phyloP scores from a whole-genome alignment of 2,113 vertebrate genomes.

The Dipodomys ordii region DNA sequence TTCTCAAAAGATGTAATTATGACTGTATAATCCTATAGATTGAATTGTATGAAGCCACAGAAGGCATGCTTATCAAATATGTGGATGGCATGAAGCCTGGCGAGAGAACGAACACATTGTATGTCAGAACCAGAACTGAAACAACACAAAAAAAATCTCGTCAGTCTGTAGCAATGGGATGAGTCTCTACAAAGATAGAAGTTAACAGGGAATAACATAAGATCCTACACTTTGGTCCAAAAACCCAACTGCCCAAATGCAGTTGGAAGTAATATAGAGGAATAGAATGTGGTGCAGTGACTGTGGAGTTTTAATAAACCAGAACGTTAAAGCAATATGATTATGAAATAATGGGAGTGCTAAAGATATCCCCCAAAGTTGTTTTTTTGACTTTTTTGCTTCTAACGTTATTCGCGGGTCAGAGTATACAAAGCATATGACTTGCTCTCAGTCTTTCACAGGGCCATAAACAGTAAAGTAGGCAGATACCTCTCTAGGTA shows the following conservation, averaged over 20 bases:
- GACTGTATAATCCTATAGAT: constrained; percentile 85
- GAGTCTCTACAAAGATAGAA: constrained; percentile 83
- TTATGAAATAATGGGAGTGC: constrained; percentile 66
- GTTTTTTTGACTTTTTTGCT: background rate
- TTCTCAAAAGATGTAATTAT: constrained; percentile 85
- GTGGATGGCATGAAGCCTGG: constrained; percentile 83
- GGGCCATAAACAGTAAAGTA: constrained; percentile 29
- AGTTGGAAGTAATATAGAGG: constrained; percentile 62
- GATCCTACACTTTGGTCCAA: constrained; percentile 79
- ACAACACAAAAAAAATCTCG: constrained; percentile 82
- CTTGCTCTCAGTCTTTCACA: constrained; percentile 15
- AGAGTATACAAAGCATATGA: constrained; percentile 5
- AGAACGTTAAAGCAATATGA: constrained; percentile 59
- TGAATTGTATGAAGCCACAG: constrained; percentile 84
- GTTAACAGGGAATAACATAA: constrained; percentile 83
- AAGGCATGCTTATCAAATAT: constrained; percentile 85
- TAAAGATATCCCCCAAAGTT: constrained; percentile 30
- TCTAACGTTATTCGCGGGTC: background rate
- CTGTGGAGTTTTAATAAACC: constrained; percentile 76
- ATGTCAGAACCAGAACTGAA: constrained; percentile 84
- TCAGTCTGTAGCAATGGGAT: constrained; percentile 85
- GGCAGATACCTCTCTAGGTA: background rate
- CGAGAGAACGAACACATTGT: constrained; percentile 84
- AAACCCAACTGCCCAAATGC: constrained; percentile 80
- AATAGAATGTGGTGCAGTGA: constrained; percentile 64